A percentile compares a stretch with the other conserved stretches of the same genome.
Conservation (phyloP, 2,888 invertebrate genomes). For the Uloborus plumipes region DNA sequence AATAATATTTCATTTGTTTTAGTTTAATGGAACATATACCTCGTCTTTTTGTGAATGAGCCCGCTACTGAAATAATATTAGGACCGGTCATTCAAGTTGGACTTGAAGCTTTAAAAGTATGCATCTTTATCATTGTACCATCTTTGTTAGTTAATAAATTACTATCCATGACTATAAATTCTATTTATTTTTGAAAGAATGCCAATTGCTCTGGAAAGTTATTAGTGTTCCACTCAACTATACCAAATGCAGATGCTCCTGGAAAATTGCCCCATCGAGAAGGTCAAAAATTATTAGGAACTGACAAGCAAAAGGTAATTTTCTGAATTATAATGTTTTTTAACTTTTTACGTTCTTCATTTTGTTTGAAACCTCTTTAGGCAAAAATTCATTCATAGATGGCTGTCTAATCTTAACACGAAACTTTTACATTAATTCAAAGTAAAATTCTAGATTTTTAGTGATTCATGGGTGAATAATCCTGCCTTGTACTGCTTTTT, state of each 20-base stretch:
- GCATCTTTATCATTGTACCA: background rate
- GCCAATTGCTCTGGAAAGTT: constrained; percentile 82
- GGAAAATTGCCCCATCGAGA: constrained; percentile 95
- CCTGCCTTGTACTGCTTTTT: too few species aligned
- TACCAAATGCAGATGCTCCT: constrained; percentile 90
- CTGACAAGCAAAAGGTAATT: constrained; percentile 87
- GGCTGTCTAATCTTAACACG: too few species aligned
- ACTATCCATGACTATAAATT: too few species aligned
- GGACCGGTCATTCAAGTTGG: constrained; percentile 98
- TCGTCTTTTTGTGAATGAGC: constrained; percentile 87
- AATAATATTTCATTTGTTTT: background rate
- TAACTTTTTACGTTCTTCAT: background rate
- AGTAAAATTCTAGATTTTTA: too few species aligned
- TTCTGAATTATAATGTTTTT: background rate
- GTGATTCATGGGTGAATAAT: too few species aligned
- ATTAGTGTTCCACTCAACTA: constrained; percentile 92
- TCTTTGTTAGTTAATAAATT: background rate
- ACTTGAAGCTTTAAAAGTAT: constrained; percentile 78
- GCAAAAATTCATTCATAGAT: too few species aligned
- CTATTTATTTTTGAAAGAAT: constrained; percentile 17
- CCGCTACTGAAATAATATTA: constrained; percentile 93
- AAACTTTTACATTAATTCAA: too few species aligned
- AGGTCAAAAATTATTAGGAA: constrained; percentile 93
- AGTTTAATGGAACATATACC: constrained; percentile 75
- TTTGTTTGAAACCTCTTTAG: too few species aligned